Conservation (phyloP, 2,888 invertebrate genomes). For the Drosophila tripunctata region DNA sequence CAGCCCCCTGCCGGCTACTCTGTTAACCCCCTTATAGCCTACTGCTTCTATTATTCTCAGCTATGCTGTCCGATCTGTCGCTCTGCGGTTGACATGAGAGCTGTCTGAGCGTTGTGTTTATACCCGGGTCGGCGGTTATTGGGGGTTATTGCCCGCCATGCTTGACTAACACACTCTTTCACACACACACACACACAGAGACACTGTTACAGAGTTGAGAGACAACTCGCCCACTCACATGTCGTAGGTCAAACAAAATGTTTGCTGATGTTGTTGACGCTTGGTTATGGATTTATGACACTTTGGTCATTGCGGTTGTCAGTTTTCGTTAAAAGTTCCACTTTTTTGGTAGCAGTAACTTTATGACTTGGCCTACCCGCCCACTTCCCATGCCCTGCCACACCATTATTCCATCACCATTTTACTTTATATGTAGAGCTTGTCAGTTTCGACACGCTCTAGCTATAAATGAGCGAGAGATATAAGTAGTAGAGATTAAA, state of each 20-base stretch:
- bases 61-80: conserved; percentile 32
- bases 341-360: conserved; percentile 16
- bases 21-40: not conserved
- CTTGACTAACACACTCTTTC: conserved; percentile 12
- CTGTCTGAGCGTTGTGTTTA: conserved; percentile 46
- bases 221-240: conserved; percentile 55
- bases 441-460: conserved; percentile 65
- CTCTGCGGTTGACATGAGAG: conserved; percentile 76
- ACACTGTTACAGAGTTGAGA: too few relatives aligned
- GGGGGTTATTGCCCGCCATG: conserved; percentile 74
- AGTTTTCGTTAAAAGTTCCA: conserved; percentile 73
- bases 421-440: conserved; percentile 29
- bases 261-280: conserved; percentile 79
- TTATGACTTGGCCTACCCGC: conserved; percentile 27
- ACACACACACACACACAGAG: not conserved
- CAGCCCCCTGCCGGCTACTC: conserved; percentile 1
- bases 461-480: conserved; percentile 45
- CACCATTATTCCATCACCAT: too few relatives aligned
- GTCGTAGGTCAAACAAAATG: conserved; percentile 78
- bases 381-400: not conserved
- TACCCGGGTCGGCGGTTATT: conserved; percentile 38
- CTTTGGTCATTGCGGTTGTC: conserved; percentile 76
- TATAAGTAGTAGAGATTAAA: not conserved
- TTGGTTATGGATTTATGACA: conserved; percentile 80
- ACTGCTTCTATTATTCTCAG: conserved; percentile 11